A percentile compares a stretch with the other conserved stretches of the same genome.
phyloP scores from a whole-genome alignment of 2,113 vertebrate genomes.

The Zingel zingel region DNA sequence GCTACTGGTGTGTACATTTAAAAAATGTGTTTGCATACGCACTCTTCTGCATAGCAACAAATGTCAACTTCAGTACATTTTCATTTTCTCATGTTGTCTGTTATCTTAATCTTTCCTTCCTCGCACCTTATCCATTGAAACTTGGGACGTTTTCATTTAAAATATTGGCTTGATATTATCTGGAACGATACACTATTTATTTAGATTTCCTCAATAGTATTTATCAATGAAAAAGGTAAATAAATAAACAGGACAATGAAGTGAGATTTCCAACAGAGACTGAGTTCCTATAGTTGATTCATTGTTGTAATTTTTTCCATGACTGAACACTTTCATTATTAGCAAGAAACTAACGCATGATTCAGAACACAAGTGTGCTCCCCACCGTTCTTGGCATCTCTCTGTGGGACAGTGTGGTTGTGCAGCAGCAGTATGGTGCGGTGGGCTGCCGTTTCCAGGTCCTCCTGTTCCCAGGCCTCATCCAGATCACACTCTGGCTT shows the following conservation, averaged over 20 bases:
- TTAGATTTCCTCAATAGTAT: too few species aligned
- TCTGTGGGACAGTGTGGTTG: constrained; percentile 86
- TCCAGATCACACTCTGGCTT: constrained; percentile 94
- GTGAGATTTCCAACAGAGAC: neutral
- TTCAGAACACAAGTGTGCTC: neutral
- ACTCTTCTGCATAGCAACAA: neutral
- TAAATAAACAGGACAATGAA: neutral
- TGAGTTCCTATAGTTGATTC: neutral
- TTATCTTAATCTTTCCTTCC: neutral
- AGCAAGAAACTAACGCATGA: too few species aligned
- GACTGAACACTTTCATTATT: too few species aligned
- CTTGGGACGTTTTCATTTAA: neutral
- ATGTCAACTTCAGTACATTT: neutral
- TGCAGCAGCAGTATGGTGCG: constrained; percentile 90
- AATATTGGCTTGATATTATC: neutral
- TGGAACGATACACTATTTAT: too few species aligned
- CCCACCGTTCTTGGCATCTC: constrained; percentile 85
- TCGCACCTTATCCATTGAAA: neutral
- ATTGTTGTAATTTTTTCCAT: too few species aligned
- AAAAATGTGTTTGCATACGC: neutral
- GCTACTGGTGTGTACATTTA: neutral
- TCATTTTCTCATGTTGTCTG: neutral
- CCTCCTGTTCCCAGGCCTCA: constrained; percentile 93
- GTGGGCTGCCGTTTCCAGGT: constrained; percentile 87
- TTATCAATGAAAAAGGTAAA: neutral